Conservation (phyloP, 2,888 invertebrate genomes). For the Ormyrus thymus region DNA sequence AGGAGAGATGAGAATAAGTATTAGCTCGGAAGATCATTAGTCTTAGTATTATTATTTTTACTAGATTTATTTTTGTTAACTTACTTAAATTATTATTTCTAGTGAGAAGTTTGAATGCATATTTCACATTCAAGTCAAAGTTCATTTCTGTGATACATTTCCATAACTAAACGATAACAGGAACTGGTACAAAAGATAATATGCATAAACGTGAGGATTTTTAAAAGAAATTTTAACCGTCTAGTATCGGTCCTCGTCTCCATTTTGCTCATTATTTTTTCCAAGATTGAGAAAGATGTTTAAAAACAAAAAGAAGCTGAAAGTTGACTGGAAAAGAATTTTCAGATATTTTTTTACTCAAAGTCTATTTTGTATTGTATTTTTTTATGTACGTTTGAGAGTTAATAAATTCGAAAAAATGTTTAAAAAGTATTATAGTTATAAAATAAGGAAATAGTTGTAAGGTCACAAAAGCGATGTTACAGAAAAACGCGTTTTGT, state of each 20-base stretch:
- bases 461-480: constrained; percentile 23
- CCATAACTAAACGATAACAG: no score
- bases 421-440: constrained; percentile 24
- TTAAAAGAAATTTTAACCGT: no score
- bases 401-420: constrained; percentile 5
- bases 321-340: neutral
- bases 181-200: no score
- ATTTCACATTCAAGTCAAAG: no score
- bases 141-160: no score
- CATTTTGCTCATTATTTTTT: neutral
- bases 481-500: constrained; percentile 25
- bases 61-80: no score
- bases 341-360: constrained; percentile 49
- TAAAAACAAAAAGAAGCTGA: constrained; percentile 8
- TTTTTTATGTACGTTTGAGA: constrained; percentile 42
- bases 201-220: no score
- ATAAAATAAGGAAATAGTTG: constrained; percentile 21
- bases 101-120: no score
- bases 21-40: no score
- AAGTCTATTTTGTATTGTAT: constrained; percentile 48
- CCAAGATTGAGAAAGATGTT: constrained; percentile 7
- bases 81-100: no score
- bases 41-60: no score
- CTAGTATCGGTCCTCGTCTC: constrained; percentile 28
- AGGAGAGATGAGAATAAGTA: no score